Conservation (phyloP, 2,113 vertebrate species). For the Xerus inauris region DNA sequence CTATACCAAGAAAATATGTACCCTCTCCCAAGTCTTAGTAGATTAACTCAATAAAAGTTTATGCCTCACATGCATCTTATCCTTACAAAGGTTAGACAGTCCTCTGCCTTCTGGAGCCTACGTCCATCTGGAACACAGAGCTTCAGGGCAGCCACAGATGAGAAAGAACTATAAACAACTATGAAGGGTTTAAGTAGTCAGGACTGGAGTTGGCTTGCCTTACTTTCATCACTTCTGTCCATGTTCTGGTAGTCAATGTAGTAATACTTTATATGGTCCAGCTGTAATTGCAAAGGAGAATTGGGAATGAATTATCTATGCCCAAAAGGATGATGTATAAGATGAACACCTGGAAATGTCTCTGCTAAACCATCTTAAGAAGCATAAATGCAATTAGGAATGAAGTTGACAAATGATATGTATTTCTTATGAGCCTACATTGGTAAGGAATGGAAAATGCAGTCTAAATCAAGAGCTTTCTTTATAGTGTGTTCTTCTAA, state of each 20-base stretch:
- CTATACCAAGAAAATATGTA: background rate
- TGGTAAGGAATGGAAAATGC: background rate
- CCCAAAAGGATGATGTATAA: background rate
- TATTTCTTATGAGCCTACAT: background rate
- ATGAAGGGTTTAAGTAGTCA: accelerated
- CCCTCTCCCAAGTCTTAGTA: background rate
- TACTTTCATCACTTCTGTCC: background rate
- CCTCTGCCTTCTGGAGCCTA: background rate
- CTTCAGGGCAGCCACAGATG: background rate
- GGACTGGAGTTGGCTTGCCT: background rate
- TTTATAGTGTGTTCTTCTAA: background rate
- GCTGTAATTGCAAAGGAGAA: too few relatives aligned
- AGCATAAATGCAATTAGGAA: background rate
- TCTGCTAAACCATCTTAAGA: background rate
- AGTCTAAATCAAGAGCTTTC: background rate
- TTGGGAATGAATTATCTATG: background rate
- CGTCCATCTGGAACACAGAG: background rate
- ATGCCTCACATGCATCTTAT: background rate
- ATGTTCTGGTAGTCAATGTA: accelerated
- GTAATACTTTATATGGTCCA: background rate
- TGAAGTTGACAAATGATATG: background rate
- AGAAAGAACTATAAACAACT: background rate
- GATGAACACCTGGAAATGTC: background rate
- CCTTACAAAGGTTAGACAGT: background rate
- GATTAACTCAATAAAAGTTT: background rate